Base-by-base conservation (phyloP, 2,888 invertebrate species). In the Phragmatobia fuliginosa region DNA sequence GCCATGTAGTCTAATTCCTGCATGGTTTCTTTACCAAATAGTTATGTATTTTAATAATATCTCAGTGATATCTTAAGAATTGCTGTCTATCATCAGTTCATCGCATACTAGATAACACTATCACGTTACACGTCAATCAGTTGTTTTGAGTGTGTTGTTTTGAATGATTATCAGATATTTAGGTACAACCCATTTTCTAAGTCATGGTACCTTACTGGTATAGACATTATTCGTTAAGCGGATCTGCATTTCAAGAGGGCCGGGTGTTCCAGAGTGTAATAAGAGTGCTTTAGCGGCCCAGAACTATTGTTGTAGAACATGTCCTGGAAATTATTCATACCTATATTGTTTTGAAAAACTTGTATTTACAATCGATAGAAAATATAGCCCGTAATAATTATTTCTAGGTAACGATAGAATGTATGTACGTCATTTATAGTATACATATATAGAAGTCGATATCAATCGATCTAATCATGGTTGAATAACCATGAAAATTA, bases 241-340 rank as follows among this genome's bases (percentile, higher is more conserved):
- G 84, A 83, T 82, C 82, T 84, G 85, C 88, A 87, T 89, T 92
- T 91, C 91, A 91, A 92, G 87, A 91, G 84, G 87, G 87, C 87
- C 88, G 91, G 91, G 92, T 92, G 91, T 91, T 91, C 91, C 91
- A 91, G 88, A n/a, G 79, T 90, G 90, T 88, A 88, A 88, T 86
- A 85, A 87, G 72, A 80, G 85, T 92, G 92, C 91, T 80, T 92
- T 90, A 92, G 83, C 87, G 89, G 82, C 91, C 91, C 88, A 92
- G 91, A 91, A 92, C 90, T 87, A 89, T 88, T 87, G 86, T 85
- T 89, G 81, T 82, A 85, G 87, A 87, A 85, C 83, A 83, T 82
- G 83, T 85, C 85, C 83, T 82, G 78, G 85, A 87, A 87, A 88
- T 85, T 66, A n/a, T n/a, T n/a, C n/a, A n/a, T n/a, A n/a, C n/a